phyloP scores from a whole-genome alignment of 2,113 vertebrate genomes.

The Rhea pennata region DNA sequence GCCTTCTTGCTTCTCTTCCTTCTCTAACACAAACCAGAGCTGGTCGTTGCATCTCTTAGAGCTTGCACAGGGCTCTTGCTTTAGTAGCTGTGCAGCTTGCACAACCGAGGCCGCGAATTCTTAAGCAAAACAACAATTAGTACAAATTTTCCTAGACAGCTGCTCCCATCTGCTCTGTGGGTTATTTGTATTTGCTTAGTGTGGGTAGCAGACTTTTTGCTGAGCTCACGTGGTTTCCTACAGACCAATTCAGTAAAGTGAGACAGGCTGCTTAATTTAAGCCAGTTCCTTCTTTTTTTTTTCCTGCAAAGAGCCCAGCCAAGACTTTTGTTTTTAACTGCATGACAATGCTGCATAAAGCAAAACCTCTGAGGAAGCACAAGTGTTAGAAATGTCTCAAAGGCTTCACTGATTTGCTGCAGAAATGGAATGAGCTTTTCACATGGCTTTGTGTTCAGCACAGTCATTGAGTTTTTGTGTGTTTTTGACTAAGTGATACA shows the following conservation, averaged over 20 bases:
- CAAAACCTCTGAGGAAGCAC: not conserved
- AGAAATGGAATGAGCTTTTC: not conserved
- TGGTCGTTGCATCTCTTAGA: accelerated
- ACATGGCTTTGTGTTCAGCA: not conserved
- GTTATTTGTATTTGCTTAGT: constrained; percentile 1
- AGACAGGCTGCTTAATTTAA: not conserved
- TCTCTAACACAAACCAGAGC: not conserved
- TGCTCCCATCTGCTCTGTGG: constrained; percentile 17
- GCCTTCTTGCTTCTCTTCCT: not conserved
- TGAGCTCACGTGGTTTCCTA: not conserved
- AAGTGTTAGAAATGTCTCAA: not conserved
- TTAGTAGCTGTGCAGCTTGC: not conserved
- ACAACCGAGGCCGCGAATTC: not conserved
- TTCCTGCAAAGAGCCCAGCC: not conserved
- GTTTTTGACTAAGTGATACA: not conserved
- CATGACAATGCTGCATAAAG: not conserved
- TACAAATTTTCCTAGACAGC: constrained; percentile 1
- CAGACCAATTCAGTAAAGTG: not conserved
- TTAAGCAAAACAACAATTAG: not conserved
- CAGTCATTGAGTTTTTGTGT: not conserved
- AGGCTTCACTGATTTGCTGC: not conserved
- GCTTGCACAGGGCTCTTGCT: not conserved
- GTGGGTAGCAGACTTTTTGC: not conserved
- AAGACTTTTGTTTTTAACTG: not conserved
- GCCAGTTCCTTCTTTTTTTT: not conserved